phyloP scores from a whole-genome alignment of 2,888 invertebrate species.

The Drosophila aldrichi region DNA sequence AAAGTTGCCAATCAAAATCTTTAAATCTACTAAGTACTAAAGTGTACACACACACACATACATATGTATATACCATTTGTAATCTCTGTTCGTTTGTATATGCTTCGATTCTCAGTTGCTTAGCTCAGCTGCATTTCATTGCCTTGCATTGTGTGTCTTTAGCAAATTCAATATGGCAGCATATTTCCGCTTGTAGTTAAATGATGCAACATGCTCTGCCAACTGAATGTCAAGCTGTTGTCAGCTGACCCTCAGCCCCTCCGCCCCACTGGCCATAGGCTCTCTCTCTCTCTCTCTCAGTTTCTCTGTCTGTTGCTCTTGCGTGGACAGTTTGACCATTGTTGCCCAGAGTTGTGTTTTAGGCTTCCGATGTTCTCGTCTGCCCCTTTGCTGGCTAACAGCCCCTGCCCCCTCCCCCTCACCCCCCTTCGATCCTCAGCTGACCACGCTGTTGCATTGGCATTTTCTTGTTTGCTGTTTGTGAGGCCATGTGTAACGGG shows the following conservation, averaged over 20 bases:
- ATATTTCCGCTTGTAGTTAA: constrained; percentile 64
- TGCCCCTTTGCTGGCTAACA: background rate
- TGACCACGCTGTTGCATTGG: background rate
- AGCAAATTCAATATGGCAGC: constrained; percentile 69
- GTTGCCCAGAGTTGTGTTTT: background rate
- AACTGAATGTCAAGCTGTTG: constrained; percentile 12
- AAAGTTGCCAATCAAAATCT: background rate
- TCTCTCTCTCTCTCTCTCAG: background rate
- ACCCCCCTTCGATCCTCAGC: background rate
- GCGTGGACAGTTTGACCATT: constrained; percentile 19
- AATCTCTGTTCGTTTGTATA: constrained; percentile 20
- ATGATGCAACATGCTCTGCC: constrained; percentile 42
- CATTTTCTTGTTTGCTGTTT: constrained; percentile 50
- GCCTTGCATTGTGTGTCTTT: constrained; percentile 17
- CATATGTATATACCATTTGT: background rate
- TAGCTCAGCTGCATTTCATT: background rate
- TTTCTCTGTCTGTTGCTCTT: background rate
- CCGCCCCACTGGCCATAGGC: background rate
- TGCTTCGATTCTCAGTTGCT: constrained; percentile 6
- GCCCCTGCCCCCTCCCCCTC: background rate
- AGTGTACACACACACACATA: background rate
- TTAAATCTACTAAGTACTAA: too few species aligned
- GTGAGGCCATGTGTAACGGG: constrained; percentile 48
- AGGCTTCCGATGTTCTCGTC: background rate
- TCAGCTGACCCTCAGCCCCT: background rate